Conservation (phyloP, 2,113 vertebrate species). For the Piaya cayana region DNA sequence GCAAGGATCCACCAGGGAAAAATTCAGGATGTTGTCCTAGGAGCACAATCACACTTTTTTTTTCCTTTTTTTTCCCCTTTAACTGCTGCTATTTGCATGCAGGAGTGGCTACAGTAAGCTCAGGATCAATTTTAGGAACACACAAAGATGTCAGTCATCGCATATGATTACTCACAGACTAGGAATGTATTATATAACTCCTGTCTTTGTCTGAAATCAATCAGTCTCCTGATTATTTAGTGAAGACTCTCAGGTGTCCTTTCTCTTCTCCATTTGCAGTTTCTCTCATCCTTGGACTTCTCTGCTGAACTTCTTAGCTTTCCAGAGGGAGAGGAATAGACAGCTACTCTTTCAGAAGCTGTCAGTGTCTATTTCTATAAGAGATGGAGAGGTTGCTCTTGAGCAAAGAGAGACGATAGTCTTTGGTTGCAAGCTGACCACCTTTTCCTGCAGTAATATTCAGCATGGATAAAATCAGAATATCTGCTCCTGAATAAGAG, state of each 20-base stretch:
- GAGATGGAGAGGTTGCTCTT: not conserved
- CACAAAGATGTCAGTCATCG: slow-evolving; percentile 45
- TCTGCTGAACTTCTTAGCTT: not conserved
- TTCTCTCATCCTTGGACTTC: slow-evolving; percentile 16
- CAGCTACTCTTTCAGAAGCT: not conserved
- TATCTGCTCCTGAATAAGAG: not conserved
- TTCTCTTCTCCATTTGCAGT: slow-evolving; percentile 7
- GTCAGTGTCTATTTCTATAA: not conserved
- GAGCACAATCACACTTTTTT: slow-evolving; percentile 10
- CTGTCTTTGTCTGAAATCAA: slow-evolving; percentile 25
- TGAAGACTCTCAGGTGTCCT: slow-evolving; percentile 35
- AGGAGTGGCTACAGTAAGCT: not conserved
- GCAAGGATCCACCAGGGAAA: slow-evolving; percentile 45
- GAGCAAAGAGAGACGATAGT: not conserved
- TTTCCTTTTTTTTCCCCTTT: not conserved
- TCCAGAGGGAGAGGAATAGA: not conserved
- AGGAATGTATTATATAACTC: slow-evolving; percentile 49
- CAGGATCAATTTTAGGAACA: not conserved
- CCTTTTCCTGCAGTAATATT: not conserved
- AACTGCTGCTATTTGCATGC: not conserved
- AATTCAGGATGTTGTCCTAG: slow-evolving; percentile 45
- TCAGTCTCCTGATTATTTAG: not conserved
- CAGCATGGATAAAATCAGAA: not conserved
- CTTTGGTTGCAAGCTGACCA: not conserved
- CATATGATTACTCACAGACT: slow-evolving; percentile 32